A percentile compares a stretch with the other conserved stretches of the same genome.
Evolutionary conservation across 2,797 vertebrate genomes (phyloP).

Genomic region (Pteropus rufus): DNA sequence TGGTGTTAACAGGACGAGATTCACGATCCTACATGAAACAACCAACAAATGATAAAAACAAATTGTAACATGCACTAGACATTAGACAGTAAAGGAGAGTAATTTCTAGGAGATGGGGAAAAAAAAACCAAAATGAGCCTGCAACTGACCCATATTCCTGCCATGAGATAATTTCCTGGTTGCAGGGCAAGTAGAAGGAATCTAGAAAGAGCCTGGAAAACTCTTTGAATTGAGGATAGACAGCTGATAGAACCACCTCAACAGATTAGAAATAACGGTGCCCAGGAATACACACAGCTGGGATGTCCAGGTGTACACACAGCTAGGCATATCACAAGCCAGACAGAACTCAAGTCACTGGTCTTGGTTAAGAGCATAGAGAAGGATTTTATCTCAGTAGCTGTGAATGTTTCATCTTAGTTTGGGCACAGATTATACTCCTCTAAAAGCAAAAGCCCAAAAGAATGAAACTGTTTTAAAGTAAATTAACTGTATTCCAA

Average conservation of each 20-base stretch:
- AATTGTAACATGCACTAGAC: background rate
- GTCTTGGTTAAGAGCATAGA: background rate
- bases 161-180: background rate
- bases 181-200: background rate
- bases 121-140: background rate
- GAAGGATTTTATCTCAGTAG: background rate
- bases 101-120: background rate
- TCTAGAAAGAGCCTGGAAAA: background rate
- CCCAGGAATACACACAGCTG: background rate
- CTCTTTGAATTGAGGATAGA: background rate
- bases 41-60: background rate
- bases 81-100: background rate
- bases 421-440: background rate
- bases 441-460: background rate
- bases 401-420: background rate
- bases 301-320: too few relatives aligned
- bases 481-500: background rate
- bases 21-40: background rate
- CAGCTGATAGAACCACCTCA: background rate
- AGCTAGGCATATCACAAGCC: background rate
- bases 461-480: background rate
- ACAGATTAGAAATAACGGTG: background rate
- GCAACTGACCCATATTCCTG: background rate
- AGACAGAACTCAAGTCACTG: background rate
- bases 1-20: background rate